Percentiles rank a stretch among this genome's conserved stretches.
These are phyloP conservation scores for Cynaeus angustus DNA, from an alignment of 2,888 invertebrate genomes.

Conservation along the genomic window DNA sequence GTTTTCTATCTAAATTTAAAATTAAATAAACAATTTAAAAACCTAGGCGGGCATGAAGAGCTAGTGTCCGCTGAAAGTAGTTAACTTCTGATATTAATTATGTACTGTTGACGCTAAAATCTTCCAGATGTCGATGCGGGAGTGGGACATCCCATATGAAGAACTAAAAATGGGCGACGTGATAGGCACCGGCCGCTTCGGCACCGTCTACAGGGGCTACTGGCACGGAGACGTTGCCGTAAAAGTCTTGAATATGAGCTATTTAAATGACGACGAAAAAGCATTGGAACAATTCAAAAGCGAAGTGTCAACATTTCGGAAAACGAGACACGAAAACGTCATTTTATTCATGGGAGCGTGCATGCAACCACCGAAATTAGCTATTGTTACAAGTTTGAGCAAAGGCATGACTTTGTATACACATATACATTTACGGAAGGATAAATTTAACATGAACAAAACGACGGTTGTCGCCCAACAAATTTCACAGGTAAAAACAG, in stretches of 20 bases:
- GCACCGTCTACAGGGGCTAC: slow-evolving; percentile 93
- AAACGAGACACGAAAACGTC: slow-evolving; percentile 98
- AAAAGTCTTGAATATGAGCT: slow-evolving; percentile 94
- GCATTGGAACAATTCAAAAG: slow-evolving; percentile 95
- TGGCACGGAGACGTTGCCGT: slow-evolving; percentile 99
- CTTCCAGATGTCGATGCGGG: slow-evolving; percentile 87
- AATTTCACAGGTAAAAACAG: slow-evolving; percentile 87
- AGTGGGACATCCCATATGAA: slow-evolving; percentile 99
- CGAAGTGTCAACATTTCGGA: slow-evolving; percentile 96
- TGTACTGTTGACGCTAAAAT: not conserved
- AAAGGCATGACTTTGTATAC: slow-evolving; percentile 96
- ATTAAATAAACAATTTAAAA: too few species aligned
- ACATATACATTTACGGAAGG: slow-evolving; percentile 92
- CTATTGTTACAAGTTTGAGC: slow-evolving; percentile 97
- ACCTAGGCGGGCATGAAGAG: too few species aligned
- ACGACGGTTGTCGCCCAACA: slow-evolving; percentile 96
- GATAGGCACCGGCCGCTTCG: slow-evolving; percentile 94
- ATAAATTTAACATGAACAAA: slow-evolving; percentile 95
- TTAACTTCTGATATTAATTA: too few species aligned
- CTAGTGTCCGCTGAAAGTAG: too few species aligned
- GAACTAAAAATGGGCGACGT: slow-evolving; percentile 90
- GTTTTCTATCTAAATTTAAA: too few species aligned
- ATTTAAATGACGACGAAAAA: slow-evolving; percentile 90
- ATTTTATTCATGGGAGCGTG: slow-evolving; percentile 99
- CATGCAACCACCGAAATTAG: slow-evolving; percentile 97